Evolutionary conservation across 2,888 invertebrate genomes (phyloP).

Genomic region (Erebia ligea): DNA sequence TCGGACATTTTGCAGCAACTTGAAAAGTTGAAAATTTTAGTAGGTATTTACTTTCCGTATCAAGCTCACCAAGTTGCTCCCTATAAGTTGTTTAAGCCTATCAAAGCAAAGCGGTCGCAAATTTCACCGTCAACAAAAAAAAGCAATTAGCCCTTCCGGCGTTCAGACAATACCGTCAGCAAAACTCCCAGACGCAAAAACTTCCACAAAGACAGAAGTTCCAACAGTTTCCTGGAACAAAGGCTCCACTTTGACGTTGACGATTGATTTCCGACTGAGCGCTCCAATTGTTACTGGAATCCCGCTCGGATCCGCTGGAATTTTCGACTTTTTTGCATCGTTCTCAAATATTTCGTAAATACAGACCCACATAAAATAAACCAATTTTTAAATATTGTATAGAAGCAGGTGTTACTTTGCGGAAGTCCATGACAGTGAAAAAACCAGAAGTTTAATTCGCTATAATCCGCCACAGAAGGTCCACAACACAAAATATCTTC

Average conservation of each 20-base stretch:
- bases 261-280: slow-evolving; percentile 26
- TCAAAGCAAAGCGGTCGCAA: slow-evolving; percentile 7
- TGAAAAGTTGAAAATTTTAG: too few species aligned
- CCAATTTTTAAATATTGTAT: too few species aligned
- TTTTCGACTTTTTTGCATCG: background rate
- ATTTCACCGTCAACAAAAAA: slow-evolving; percentile 10
- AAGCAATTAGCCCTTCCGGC: slow-evolving; percentile 21
- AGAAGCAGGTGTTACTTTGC: too few species aligned
- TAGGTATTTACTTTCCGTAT: background rate
- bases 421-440: too few species aligned
- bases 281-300: slow-evolving; percentile 19
- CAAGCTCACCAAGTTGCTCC: background rate
- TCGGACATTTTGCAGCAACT: too few species aligned
- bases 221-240: slow-evolving; percentile 25
- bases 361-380: background rate
- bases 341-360: background rate
- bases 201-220: slow-evolving; percentile 13
- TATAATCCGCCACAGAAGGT: too few species aligned
- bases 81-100: background rate
- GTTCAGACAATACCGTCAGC: slow-evolving; percentile 20
- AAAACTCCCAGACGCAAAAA: slow-evolving; percentile 26
- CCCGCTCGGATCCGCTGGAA: slow-evolving; percentile 6
- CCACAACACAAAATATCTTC: too few species aligned
- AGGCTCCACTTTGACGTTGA: slow-evolving; percentile 23
- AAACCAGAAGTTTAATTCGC: too few species aligned